Evolutionary conservation across 1,140 invertebrate species (phyloP).

Genomic region (Xylocopa sonorina): DNA sequence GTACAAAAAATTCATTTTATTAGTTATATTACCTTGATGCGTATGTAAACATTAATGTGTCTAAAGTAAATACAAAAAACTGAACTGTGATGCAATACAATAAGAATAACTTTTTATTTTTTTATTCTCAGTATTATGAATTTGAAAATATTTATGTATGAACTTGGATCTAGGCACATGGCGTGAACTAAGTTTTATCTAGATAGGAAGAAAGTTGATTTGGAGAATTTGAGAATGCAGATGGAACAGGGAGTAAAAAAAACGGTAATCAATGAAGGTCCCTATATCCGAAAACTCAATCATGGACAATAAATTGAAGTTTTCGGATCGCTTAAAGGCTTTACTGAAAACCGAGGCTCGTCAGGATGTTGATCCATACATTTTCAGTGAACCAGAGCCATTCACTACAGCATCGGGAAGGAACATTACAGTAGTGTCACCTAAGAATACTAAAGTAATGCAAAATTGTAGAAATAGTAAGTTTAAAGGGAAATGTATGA

Average conservation of each 20-base stretch:
- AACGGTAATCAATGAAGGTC: conserved; percentile 72
- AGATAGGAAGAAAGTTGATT: conserved; percentile 60
- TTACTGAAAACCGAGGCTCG: conserved; percentile 79
- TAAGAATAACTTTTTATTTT: conserved; percentile 58
- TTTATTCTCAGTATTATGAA: conserved; percentile 64
- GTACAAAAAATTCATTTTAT: conserved; percentile 38
- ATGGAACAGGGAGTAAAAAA: conserved; percentile 63
- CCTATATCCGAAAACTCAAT: conserved; percentile 71
- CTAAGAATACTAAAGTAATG: conserved; percentile 70
- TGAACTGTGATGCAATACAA: conserved; percentile 60
- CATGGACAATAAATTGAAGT: conserved; percentile 83
- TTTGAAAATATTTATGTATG: conserved; percentile 42
- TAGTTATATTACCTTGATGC: conserved; percentile 9
- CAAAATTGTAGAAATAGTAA: conserved; percentile 72
- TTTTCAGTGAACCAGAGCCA: conserved; percentile 83
- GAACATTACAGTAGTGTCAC: conserved; percentile 67
- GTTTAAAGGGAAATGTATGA: conserved; percentile 75
- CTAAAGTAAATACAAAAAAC: conserved; percentile 16
- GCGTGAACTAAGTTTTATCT: conserved; percentile 65
- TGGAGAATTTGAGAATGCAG: conserved; percentile 74
- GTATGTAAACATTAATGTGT: conserved; percentile 40
- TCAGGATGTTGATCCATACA: conserved; percentile 83
- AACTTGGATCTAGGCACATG: conserved; percentile 60
- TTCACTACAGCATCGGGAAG: conserved; percentile 69
- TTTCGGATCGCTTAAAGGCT: conserved; percentile 81